Evolutionary conservation across 2,888 invertebrate genomes (phyloP), one percentile per base, ranked within the genome.

Genomic region (Taenaris catops): DNA sequence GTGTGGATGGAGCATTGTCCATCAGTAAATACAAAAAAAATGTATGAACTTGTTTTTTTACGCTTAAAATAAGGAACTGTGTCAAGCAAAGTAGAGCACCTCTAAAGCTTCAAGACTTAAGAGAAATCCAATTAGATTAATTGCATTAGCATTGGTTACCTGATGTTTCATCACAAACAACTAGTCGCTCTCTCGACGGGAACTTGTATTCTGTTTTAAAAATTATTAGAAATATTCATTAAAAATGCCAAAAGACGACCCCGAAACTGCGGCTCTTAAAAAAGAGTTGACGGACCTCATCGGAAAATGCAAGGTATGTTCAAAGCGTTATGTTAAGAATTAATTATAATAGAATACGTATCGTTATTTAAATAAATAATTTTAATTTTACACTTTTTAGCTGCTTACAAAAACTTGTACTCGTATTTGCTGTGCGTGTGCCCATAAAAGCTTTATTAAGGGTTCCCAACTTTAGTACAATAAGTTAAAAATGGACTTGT

Each of bases 231-330:
- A 36, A 25, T n/a, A 31, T 2, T 7, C 20, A 23, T 14, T 24
- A 27, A 67, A 57, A 62, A 94, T 94, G 94, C 92, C 92, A 4
- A 96, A 96, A 75, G 93, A 92, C 53, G 96, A 96, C 72, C 91
- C 95, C 0, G 96, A 96, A 76, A 91, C 92, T 1, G 88, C 91
- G 10, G 91, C 91, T 34, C 87, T 97, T 11, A 91, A 93, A 63
- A 92, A 94, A 59, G 96, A 97, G 74, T 84, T 97, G 8, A 94
- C 93, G 40, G 92, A 93, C 41, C 81, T 96, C 48, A 93, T 95
- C 58, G 90, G 91, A 48, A 92, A 93, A 79, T 89, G 93, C 51
- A 92, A 95, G 92, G 95, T 94, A 83, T 29, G 3, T 2, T 9
- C n/a, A n/a, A n/a, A n/a, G n/a, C n/a, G n/a, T n/a, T n/a, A n/a